Conservation (phyloP, 2,888 invertebrate genomes). For the Melanostoma mellinum region DNA sequence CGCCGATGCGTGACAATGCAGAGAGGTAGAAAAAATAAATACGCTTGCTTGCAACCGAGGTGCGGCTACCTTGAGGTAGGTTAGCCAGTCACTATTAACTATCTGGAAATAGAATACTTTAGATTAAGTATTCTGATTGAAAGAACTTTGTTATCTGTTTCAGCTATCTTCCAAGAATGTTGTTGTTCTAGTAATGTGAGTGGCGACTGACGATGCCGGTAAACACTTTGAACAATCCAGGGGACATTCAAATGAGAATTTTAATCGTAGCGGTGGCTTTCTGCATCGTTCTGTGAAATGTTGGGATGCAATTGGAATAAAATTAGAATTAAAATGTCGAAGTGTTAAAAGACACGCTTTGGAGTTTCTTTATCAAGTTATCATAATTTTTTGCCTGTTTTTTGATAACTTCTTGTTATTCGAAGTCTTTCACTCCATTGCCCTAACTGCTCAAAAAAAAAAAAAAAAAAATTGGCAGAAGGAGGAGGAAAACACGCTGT, state of each 20-base stretch:
- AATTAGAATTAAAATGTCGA: no score
- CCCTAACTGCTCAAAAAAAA: no score
- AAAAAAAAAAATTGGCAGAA: no score
- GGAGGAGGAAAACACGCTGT: no score
- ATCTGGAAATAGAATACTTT: conserved; percentile 43
- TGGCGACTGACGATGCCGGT: conserved; percentile 3
- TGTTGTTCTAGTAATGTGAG: neutral
- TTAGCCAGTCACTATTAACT: conserved; percentile 36
- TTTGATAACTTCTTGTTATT: no score
- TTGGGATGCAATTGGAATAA: no score
- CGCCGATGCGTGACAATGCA: conserved; percentile 46
- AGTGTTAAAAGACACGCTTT: no score
- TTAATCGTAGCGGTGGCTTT: neutral
- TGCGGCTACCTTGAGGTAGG: conserved; percentile 30
- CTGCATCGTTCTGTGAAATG: neutral
- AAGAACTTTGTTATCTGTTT: conserved; percentile 17
- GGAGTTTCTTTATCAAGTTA: no score
- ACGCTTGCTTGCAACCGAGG: conserved; percentile 26
- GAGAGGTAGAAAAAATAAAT: conserved; percentile 1
- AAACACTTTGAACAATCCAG: conserved; percentile 9
- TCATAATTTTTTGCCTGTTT: no score
- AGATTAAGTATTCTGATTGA: conserved; percentile 27
- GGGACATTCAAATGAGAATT: conserved; percentile 7
- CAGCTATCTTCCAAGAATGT: conserved; percentile 18
- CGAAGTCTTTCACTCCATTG: no score